Evolutionary conservation across 2,797 vertebrate genomes (phyloP).

Genomic region (Cephalopachus bancanus): DNA sequence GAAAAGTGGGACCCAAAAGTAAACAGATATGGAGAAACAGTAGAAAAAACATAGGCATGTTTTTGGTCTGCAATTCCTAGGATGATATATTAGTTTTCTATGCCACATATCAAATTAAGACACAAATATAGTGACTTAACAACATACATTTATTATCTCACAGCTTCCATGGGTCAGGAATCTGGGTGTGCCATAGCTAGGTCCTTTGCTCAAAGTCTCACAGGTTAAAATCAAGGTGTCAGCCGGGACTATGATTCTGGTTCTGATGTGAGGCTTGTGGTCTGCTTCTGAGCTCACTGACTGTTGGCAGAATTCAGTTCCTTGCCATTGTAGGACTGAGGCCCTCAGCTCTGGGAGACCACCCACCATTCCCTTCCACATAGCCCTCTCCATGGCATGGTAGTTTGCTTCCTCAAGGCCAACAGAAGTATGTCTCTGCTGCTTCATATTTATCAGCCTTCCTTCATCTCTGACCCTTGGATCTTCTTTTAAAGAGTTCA

Average conservation of each 20-base stretch:
- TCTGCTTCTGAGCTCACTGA: neutral
- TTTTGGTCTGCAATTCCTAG: neutral
- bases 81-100: neutral
- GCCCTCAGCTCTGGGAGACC: neutral
- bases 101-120: neutral
- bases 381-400: neutral
- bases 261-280: neutral
- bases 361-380: neutral
- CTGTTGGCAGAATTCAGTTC: neutral
- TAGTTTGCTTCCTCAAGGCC: neutral
- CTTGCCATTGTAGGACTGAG: neutral
- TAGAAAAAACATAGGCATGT: neutral
- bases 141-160: no score
- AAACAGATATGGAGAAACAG: neutral
- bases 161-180: fast-evolving
- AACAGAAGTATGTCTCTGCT: neutral
- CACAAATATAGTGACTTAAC: neutral
- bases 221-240: neutral
- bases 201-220: neutral
- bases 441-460: neutral
- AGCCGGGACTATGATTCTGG: neutral
- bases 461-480: neutral
- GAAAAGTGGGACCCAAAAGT: neutral
- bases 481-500: neutral
- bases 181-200: fast-evolving